Percentiles rank a stretch among this genome's conserved stretches.
Conservation (phyloP, 2,888 invertebrate species). For the Papilio protenor region DNA sequence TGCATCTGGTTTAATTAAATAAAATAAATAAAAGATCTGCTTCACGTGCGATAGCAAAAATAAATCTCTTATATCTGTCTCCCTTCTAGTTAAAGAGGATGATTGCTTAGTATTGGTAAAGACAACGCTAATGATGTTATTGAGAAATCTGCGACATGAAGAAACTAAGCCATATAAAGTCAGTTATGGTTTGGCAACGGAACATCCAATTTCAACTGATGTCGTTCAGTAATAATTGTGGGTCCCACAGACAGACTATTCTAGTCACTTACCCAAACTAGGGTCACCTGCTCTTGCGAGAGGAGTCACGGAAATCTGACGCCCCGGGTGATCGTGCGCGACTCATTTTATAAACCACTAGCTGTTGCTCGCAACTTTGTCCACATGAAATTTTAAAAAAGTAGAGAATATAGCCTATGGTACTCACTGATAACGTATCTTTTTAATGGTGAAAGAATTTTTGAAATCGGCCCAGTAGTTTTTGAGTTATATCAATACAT, state of each 20-base stretch:
- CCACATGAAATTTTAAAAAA: too few relatives aligned
- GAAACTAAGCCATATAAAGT: conserved; percentile 12
- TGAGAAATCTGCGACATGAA: conserved; percentile 2
- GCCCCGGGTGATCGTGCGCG: conserved; percentile 30
- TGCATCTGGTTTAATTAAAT: too few relatives aligned
- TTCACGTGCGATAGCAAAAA: background rate
- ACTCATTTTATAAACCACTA: conserved; percentile 16
- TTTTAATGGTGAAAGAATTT: too few relatives aligned
- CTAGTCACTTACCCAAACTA: conserved; percentile 19
- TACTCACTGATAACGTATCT: too few relatives aligned
- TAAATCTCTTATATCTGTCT: background rate
- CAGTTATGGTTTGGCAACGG: conserved; percentile 29
- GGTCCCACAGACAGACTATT: conserved; percentile 16
- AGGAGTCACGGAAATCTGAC: conserved; percentile 28
- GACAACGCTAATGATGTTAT: background rate
- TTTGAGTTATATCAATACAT: too few relatives aligned
- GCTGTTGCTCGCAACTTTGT: too few relatives aligned
- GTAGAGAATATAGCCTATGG: too few relatives aligned
- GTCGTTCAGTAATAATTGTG: conserved; percentile 23
- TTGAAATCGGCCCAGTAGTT: too few relatives aligned
- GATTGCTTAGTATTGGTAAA: background rate
- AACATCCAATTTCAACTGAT: conserved; percentile 26
- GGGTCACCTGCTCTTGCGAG: background rate
- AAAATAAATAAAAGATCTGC: too few relatives aligned
- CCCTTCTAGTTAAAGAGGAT: background rate